phyloP scores from a whole-genome alignment of 1,140 invertebrate genomes.

The Coelopa frigida region DNA sequence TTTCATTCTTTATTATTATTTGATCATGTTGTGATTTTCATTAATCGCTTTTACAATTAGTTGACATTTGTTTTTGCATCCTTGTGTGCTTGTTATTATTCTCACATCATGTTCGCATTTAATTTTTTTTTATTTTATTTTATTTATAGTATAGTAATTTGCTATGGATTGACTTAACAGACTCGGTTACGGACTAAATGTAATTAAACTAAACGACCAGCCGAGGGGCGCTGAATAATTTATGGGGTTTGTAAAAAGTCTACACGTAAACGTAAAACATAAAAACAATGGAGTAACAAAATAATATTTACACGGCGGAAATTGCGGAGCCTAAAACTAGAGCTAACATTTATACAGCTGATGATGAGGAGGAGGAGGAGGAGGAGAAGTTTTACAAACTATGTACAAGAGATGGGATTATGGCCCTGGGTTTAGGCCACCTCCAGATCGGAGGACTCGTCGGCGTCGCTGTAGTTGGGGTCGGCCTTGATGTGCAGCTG shows the following conservation, averaged over 20 bases:
- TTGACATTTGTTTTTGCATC: too few species aligned
- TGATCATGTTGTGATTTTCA: too few species aligned
- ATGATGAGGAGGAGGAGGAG: not conserved
- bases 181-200: too few species aligned
- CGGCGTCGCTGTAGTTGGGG: constrained; percentile 47
- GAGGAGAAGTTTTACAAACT: not conserved
- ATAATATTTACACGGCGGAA: constrained; percentile 16
- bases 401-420: constrained; percentile 4
- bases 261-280: not conserved
- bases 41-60: too few species aligned
- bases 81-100: too few species aligned
- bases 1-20: too few species aligned
- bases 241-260: not conserved
- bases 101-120: too few species aligned
- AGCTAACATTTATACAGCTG: not conserved
- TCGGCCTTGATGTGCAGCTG: constrained; percentile 39
- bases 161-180: too few species aligned
- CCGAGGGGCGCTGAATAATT: too few species aligned
- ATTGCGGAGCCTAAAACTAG: constrained; percentile 13
- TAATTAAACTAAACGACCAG: too few species aligned
- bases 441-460: constrained; percentile 51
- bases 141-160: too few species aligned
- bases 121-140: too few species aligned
- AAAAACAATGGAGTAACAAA: not conserved
- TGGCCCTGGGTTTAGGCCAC: constrained; percentile 44